Evolutionary conservation across 2,113 vertebrate species (phyloP).

Genomic region (Nothoprocta pentlandii): DNA sequence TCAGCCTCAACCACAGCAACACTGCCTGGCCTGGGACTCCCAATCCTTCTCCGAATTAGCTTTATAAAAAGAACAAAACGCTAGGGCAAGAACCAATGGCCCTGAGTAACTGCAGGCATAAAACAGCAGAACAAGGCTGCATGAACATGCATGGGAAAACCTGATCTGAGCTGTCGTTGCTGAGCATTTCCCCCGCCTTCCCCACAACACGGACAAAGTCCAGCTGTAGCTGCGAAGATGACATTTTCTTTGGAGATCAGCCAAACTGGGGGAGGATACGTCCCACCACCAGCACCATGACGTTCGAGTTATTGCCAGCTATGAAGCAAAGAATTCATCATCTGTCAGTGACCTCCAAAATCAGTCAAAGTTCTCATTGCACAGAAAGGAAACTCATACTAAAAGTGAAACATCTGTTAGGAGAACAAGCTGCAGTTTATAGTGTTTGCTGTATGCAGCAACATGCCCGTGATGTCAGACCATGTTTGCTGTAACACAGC

Average conservation of each 20-base stretch:
- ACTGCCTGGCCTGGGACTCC: neutral
- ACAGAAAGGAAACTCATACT: constrained; percentile 44
- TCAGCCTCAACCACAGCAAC: neutral
- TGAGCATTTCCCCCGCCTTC: neutral
- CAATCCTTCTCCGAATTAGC: neutral
- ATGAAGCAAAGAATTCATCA: constrained; percentile 50
- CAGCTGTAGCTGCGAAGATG: constrained; percentile 65
- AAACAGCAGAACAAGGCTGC: constrained; percentile 31
- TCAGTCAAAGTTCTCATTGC: constrained; percentile 60
- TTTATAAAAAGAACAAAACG: neutral
- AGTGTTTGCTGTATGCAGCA: constrained; percentile 25
- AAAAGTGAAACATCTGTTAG: constrained; percentile 49
- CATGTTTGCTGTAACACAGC: constrained; percentile 6
- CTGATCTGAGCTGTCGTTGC: constrained; percentile 50
- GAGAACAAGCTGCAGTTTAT: constrained; percentile 28
- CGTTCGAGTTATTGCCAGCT: constrained; percentile 59
- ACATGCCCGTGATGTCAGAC: constrained; percentile 24
- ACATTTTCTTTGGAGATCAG: constrained; percentile 64
- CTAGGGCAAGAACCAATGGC: neutral
- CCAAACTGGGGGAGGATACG: constrained; percentile 47
- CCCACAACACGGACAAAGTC: neutral
- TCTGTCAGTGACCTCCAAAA: constrained; percentile 66
- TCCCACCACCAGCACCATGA: constrained; percentile 45
- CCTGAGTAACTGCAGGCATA: constrained; percentile 2
- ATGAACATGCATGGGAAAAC: constrained; percentile 55